Conservation (phyloP, 2,888 invertebrate species). For the Pterostichus madidus region DNA sequence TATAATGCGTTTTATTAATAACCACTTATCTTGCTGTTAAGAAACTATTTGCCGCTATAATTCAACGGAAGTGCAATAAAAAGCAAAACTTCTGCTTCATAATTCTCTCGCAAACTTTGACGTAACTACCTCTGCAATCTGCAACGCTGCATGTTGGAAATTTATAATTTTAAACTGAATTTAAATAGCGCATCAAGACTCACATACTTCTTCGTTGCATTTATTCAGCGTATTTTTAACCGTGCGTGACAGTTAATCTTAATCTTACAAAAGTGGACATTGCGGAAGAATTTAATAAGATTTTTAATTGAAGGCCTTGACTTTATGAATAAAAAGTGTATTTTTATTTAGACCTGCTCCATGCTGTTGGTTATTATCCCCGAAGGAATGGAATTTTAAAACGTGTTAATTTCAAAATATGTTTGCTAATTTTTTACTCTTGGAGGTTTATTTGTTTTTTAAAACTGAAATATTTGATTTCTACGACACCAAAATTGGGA, state of each 20-base stretch:
- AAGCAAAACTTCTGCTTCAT: slow-evolving; percentile 15
- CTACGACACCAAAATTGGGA: too few species aligned
- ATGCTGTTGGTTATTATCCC: background rate
- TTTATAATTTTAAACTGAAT: slow-evolving; percentile 29
- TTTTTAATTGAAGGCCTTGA: slow-evolving; percentile 35
- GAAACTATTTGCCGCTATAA: slow-evolving; percentile 6
- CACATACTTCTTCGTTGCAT: slow-evolving; percentile 3
- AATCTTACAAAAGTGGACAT: background rate
- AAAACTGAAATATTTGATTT: too few species aligned
- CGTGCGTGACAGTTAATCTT: slow-evolving; percentile 18
- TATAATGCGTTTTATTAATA: background rate
- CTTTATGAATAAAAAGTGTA: background rate
- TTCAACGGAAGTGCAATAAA: slow-evolving; percentile 5
- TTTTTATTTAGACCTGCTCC: background rate
- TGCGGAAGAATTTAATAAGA: slow-evolving; percentile 34
- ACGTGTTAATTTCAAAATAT: background rate
- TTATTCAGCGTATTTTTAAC: slow-evolving; percentile 50
- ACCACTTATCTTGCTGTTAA: background rate
- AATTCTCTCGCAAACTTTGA: slow-evolving; percentile 3
- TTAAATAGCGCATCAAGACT: slow-evolving; percentile 8
- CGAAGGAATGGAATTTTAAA: background rate
- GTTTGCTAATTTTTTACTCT: too few species aligned
- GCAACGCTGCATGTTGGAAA: slow-evolving; percentile 6
- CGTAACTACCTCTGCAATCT: slow-evolving; percentile 13
- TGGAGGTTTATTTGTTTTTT: too few species aligned